phyloP scores from a whole-genome alignment of 2,113 vertebrate species.

The Phasianus colchicus region DNA sequence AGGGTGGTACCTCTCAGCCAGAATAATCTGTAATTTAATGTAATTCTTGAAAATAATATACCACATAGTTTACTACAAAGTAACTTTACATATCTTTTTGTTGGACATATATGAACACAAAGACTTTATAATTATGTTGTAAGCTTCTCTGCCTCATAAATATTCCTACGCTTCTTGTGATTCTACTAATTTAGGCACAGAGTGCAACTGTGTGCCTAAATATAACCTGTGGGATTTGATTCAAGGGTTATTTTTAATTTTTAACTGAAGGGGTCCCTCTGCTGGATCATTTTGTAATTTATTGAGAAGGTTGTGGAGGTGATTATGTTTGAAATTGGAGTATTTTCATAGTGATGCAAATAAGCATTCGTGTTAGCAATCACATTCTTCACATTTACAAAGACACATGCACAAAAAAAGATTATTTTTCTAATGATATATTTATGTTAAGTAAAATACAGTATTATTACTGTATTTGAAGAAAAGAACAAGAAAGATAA shows the following conservation, averaged over 20 bases:
- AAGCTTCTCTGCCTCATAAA: background rate
- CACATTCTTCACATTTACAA: background rate
- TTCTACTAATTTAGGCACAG: background rate
- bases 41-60: background rate
- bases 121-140: background rate
- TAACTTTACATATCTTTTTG: background rate
- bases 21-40: background rate
- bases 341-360: background rate
- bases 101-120: background rate
- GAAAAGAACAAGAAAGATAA: background rate
- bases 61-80: background rate
- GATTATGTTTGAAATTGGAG: fast-evolving
- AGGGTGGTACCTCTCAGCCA: background rate
- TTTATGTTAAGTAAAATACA: background rate
- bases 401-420: background rate
- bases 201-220: background rate
- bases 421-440: background rate
- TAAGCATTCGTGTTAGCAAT: background rate
- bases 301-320: background rate
- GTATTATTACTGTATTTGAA: background rate
- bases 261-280: conserved; percentile 72
- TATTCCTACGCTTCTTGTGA: background rate
- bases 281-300: conserved; percentile 49
- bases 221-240: background rate
- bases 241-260: background rate